phyloP scores from a whole-genome alignment of 1,140 invertebrate genomes.

The Hylaeus anthracinus region DNA sequence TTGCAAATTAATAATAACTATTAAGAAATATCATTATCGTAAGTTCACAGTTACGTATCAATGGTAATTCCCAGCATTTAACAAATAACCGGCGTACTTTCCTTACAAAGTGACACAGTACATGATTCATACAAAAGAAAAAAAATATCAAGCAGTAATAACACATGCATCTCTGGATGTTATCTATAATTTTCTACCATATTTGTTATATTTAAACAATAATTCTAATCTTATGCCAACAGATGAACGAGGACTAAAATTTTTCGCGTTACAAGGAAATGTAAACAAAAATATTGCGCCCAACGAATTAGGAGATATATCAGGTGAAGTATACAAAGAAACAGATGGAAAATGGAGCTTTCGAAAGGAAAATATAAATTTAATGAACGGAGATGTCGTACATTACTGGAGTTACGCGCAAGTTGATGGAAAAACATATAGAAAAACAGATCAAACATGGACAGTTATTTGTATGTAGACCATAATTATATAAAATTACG shows the following conservation, averaged over 20 bases:
- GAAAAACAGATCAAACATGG: constrained; percentile 6
- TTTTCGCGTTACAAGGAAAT: constrained; percentile 76
- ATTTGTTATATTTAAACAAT: no score
- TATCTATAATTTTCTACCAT: no score
- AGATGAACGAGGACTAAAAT: constrained; percentile 69
- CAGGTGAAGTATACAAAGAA: constrained; percentile 59
- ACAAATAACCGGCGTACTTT: background rate
- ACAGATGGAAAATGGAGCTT: constrained; percentile 71
- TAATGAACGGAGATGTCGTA: constrained; percentile 75
- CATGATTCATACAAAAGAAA: background rate
- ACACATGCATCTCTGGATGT: background rate
- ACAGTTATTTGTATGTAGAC: constrained; percentile 28
- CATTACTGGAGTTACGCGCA: constrained; percentile 77
- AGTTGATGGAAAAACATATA: constrained; percentile 63
- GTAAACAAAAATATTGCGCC: constrained; percentile 67
- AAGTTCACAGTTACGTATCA: no score
- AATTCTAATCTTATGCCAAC: background rate
- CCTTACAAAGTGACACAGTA: no score
- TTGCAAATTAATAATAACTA: no score
- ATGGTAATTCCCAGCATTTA: background rate
- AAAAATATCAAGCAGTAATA: no score
- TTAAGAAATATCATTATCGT: no score
- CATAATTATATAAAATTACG: background rate
- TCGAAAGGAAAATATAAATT: constrained; percentile 60
- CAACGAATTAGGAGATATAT: constrained; percentile 61